Percentiles rank a stretch among this genome's conserved stretches.
Evolutionary conservation across 2,113 vertebrate genomes (phyloP).

Genomic region (Callipepla californica): DNA sequence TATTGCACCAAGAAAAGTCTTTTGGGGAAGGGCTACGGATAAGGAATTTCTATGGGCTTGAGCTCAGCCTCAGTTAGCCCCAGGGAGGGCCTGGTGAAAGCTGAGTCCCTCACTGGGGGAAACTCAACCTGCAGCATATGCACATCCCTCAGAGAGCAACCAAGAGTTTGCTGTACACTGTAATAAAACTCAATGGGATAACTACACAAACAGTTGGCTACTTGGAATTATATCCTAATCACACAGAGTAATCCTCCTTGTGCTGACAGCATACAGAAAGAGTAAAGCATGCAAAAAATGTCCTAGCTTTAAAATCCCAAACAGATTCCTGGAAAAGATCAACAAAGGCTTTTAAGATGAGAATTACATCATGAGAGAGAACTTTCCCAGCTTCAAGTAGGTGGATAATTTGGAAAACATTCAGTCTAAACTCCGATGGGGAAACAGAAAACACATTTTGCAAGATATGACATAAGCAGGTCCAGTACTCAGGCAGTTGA

Average conservation of each 20-base stretch:
- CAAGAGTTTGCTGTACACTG: neutral
- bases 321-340: constrained; percentile 3
- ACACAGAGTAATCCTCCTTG: neutral
- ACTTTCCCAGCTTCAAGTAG: constrained; percentile 48
- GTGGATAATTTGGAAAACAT: constrained; percentile 53
- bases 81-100: neutral
- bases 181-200: neutral
- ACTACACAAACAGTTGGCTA: neutral
- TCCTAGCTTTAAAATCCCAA: neutral
- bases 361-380: constrained; percentile 38
- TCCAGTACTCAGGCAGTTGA: neutral
- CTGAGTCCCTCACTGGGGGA: neutral
- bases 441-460: constrained; percentile 64
- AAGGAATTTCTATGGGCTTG: neutral
- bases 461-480: constrained; percentile 60
- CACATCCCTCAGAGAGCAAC: neutral
- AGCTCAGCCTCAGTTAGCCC: neutral
- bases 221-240: neutral
- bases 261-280: neutral
- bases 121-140: neutral
- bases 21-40: neutral
- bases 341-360: constrained; percentile 10
- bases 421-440: constrained; percentile 34
- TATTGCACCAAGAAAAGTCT: neutral
- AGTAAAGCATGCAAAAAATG: neutral